Evolutionary conservation across 2,113 vertebrate genomes (phyloP).

Genomic region (Cavia aperea): DNA sequence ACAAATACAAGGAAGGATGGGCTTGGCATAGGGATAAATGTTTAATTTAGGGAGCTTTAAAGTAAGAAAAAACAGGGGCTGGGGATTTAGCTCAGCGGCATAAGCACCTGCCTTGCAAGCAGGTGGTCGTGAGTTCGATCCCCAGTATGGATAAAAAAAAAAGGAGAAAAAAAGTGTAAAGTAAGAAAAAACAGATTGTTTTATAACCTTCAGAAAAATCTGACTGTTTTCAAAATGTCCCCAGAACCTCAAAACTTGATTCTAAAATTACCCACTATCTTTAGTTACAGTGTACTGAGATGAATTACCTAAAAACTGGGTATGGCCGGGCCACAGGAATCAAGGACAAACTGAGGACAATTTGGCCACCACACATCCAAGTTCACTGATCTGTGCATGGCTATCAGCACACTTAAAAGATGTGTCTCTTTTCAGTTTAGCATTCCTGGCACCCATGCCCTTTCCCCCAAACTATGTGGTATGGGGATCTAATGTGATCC

Average conservation of each 20-base stretch:
- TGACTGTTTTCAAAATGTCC: not conserved
- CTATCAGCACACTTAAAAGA: not conserved
- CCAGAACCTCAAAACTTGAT: not conserved
- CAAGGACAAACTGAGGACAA: not conserved
- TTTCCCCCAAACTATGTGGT: not conserved
- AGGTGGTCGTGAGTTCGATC: no score
- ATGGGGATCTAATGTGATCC: not conserved
- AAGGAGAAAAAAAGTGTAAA: not conserved
- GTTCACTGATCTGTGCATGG: not conserved
- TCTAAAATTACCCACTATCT: conserved; percentile 8
- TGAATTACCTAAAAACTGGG: not conserved
- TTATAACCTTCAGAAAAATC: not conserved
- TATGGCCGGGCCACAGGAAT: not conserved
- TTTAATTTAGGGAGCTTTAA: not conserved
- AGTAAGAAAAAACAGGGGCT: not conserved
- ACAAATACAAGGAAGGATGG: not conserved
- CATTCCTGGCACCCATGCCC: not conserved
- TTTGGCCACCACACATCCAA: not conserved
- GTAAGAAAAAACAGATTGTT: not conserved
- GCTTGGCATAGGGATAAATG: not conserved
- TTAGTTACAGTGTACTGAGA: not conserved
- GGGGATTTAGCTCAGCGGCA: no score
- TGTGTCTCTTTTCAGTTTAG: not conserved
- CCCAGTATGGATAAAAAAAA: no score
- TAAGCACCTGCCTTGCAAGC: no score